Percentiles rank a stretch among this genome's conserved stretches.
These are phyloP conservation scores for Cynocephalus volans DNA, from an alignment of 2,113 vertebrate genomes.

Conservation along the genomic window DNA sequence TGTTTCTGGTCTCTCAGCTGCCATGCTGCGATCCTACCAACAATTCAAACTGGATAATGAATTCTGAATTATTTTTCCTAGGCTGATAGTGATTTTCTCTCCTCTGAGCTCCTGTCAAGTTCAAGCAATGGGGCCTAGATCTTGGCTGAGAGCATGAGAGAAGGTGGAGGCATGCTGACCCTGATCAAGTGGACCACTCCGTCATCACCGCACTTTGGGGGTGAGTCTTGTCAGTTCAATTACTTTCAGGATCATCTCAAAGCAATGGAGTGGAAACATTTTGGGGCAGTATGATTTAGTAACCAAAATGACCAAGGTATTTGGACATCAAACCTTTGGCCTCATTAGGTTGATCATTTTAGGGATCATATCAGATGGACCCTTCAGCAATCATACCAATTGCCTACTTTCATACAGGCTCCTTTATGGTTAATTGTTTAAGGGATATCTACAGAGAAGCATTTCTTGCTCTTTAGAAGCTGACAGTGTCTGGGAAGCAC, in stretches of 20 bases:
- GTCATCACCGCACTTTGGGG: neutral
- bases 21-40: neutral
- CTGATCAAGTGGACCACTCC: neutral
- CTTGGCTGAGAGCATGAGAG: neutral
- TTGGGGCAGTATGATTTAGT: neutral
- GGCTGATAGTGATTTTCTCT: neutral
- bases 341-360: neutral
- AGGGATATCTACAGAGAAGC: neutral
- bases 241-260: neutral
- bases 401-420: neutral
- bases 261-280: neutral
- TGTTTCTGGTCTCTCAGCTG: neutral
- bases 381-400: neutral
- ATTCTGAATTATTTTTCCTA: constrained; percentile 30
- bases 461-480: neutral
- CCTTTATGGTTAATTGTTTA: neutral
- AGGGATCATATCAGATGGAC: neutral
- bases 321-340: neutral
- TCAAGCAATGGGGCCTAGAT: neutral
- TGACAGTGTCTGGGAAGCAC: neutral
- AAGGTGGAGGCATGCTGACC: neutral
- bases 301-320: neutral
- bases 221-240: neutral
- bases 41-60: neutral
- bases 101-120: neutral